Evolutionary conservation across 1,140 invertebrate genomes (phyloP), one percentile per base, ranked within the genome.

Genomic region (Pteromalus puparum): DNA sequence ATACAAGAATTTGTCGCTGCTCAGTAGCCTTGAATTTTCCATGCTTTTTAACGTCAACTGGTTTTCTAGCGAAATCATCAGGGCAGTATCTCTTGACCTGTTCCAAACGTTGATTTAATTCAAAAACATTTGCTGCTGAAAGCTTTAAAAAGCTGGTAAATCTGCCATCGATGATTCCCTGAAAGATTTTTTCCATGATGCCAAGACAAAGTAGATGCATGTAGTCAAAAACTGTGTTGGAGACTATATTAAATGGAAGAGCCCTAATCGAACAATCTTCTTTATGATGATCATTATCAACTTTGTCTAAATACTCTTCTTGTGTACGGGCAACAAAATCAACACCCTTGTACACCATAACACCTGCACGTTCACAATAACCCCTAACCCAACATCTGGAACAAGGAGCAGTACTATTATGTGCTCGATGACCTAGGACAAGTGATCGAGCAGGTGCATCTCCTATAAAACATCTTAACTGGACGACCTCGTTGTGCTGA

Each of bases 391-490:
- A 83, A 61, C 85, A 86, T n/a, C 79, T 79, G 12, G 85, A 86
- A 48, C 82, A 86, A 42, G 85, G 82, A 38, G 68, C 67, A 21
- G 15, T 38, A 7, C 82, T 81, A 82, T 75, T 81, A 73, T 87
- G 83, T 24, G 48, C 80, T 26, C 9, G 9, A 80, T 85, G 86
- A 72, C 77, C 48, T 34, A 87, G 78, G 24, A 73, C 38, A 74
- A 85, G 75, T 15, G 84, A 81, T 48, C 86, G 80, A 21, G 77
- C 84, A 21, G 81, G 86, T 3, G 84, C 86, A 83, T 87, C 86
- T 26, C 81, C 84, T n/a, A 87, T 85, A 77, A 87, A 87, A 42
- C 80, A 81, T 28, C 84, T 78, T 26, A 87, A n/a, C n/a, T n/a
- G n/a, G n/a, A n/a, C n/a, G n/a, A n/a, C n/a, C n/a, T n/a, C n/a